Percentiles rank a stretch among this genome's conserved stretches.
Conservation (phyloP, 2,888 invertebrate genomes). For the Troides aeacus region DNA sequence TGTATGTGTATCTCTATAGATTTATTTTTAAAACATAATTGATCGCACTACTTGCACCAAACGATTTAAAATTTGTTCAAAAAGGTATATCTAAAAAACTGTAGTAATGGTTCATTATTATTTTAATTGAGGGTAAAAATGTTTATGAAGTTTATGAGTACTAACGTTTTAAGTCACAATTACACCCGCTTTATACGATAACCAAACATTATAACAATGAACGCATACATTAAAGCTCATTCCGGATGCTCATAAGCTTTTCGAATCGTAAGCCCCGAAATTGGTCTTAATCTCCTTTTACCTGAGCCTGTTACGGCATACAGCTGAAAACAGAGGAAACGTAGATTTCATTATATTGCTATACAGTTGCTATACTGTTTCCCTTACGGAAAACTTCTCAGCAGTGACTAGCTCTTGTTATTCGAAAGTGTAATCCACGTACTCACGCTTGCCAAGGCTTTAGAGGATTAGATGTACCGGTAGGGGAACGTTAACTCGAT, state of each 20-base stretch:
- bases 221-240: slow-evolving; percentile 31
- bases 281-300: slow-evolving; percentile 65
- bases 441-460: slow-evolving; percentile 61
- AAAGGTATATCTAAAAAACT: too few relatives aligned
- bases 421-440: slow-evolving; percentile 60
- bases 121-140: too few relatives aligned
- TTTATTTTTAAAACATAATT: too few relatives aligned
- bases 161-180: background rate
- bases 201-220: slow-evolving; percentile 3
- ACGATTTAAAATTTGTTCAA: too few relatives aligned
- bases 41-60: too few relatives aligned
- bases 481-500: background rate
- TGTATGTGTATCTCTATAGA: too few relatives aligned
- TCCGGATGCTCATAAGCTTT: slow-evolving; percentile 44
- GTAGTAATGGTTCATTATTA: too few relatives aligned
- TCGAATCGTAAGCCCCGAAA: slow-evolving; percentile 40
- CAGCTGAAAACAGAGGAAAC: slow-evolving; percentile 32
- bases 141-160: too few relatives aligned
- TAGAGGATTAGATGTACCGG: slow-evolving; percentile 60
- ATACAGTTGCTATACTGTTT: slow-evolving; percentile 33
- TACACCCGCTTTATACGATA: background rate
- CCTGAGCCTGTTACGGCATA: slow-evolving; percentile 41
- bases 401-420: slow-evolving; percentile 48
- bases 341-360: slow-evolving; percentile 5
- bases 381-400: slow-evolving; percentile 44